Conservation (phyloP, 2,888 invertebrate genomes). For the Ormyrus rosae region DNA sequence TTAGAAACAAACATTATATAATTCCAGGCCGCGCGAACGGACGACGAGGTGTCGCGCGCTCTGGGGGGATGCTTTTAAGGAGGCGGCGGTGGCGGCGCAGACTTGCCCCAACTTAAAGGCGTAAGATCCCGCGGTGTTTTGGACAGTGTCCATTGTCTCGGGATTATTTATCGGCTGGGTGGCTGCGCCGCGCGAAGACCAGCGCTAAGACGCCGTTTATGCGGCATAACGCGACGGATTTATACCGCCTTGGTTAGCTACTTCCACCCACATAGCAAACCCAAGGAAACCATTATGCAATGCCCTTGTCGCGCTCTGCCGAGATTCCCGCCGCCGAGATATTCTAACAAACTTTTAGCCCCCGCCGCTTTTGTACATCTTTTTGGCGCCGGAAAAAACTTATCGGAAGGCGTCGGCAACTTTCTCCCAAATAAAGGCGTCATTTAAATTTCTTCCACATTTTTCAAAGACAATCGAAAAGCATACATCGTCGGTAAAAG, state of each 20-base stretch:
- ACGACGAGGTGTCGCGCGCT: slow-evolving; percentile 53
- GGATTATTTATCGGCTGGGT: slow-evolving; percentile 73
- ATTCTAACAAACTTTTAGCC: slow-evolving; percentile 34
- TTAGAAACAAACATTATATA: slow-evolving; percentile 76
- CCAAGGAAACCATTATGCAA: slow-evolving; percentile 43
- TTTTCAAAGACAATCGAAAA: no score
- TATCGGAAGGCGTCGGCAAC: neutral
- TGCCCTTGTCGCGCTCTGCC: slow-evolving; percentile 18
- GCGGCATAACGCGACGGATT: slow-evolving; percentile 47
- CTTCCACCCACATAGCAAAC: neutral
- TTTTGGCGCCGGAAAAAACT: neutral
- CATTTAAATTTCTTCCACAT: no score
- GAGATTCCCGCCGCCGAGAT: neutral
- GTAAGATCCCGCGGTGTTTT: slow-evolving; percentile 74
- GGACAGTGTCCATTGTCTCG: slow-evolving; percentile 76
- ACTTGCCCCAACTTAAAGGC: slow-evolving; percentile 69
- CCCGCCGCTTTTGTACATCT: slow-evolving; percentile 3
- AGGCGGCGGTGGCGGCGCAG: slow-evolving; percentile 53
- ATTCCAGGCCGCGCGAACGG: slow-evolving; percentile 64
- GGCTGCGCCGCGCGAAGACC: slow-evolving; percentile 65
- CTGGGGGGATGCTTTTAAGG: slow-evolving; percentile 9
- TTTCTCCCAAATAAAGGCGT: neutral
- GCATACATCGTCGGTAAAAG: slow-evolving; percentile 24
- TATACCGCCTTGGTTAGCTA: slow-evolving; percentile 43
- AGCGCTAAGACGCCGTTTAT: slow-evolving; percentile 69